phyloP scores from a whole-genome alignment of 2,797 vertebrate species.

The Gymnocypris eckloni region DNA sequence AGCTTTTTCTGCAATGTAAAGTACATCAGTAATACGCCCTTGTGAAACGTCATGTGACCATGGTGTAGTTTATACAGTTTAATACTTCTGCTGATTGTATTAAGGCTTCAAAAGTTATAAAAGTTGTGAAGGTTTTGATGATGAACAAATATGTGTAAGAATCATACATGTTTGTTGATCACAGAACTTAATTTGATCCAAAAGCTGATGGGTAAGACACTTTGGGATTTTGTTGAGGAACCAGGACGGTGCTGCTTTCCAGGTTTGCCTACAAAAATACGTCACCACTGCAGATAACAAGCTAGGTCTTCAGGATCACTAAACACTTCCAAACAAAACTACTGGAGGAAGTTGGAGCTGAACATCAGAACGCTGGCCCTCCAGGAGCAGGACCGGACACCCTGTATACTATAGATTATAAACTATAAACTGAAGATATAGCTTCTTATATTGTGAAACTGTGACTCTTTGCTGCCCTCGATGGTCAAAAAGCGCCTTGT shows the following conservation, averaged over 20 bases:
- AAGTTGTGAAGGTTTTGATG: neutral
- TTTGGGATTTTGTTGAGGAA: no score
- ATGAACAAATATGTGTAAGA: neutral
- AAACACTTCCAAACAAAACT: neutral
- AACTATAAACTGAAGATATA: neutral
- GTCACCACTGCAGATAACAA: neutral
- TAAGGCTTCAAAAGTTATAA: neutral
- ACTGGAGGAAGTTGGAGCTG: neutral
- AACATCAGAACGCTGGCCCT: neutral
- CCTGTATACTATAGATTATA: neutral
- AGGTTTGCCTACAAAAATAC: no score
- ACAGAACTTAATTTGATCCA: neutral
- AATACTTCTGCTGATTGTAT: neutral
- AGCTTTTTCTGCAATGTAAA: neutral
- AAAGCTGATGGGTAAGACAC: no score
- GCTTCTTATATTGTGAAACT: neutral
- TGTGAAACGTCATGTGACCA: neutral
- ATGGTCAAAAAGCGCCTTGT: neutral
- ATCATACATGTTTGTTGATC: neutral
- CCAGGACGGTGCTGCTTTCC: neutral
- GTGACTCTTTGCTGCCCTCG: neutral
- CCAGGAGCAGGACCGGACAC: neutral
- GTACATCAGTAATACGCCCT: neutral
- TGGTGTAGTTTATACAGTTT: no score
- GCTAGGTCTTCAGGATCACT: neutral